Percentiles rank a stretch among this genome's conserved stretches.
These are phyloP conservation scores for Leucophenga varia DNA, from an alignment of 1,140 invertebrate species.

Conservation along the genomic window DNA sequence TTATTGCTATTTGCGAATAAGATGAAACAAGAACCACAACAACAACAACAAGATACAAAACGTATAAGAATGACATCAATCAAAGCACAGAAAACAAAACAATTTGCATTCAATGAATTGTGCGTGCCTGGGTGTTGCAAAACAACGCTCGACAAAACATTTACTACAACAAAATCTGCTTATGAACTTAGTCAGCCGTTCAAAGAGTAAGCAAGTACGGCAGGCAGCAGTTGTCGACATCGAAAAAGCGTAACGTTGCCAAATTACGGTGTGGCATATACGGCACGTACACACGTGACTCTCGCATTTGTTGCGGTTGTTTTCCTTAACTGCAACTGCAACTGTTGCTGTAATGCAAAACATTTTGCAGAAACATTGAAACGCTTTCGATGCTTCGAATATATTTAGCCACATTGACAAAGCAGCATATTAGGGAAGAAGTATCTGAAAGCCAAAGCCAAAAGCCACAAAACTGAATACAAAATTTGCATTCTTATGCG, in stretches of 20 bases:
- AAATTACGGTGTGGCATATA: constrained; percentile 45
- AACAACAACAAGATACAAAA: no score
- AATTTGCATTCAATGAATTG: no score
- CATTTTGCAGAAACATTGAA: no score
- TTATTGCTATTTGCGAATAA: no score
- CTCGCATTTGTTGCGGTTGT: constrained; percentile 6
- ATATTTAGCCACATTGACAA: no score
- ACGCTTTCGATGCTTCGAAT: no score
- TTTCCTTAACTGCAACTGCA: constrained; percentile 2
- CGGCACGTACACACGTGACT: constrained; percentile 52
- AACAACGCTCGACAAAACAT: not conserved
- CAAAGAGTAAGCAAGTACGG: constrained; percentile 1
- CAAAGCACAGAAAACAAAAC: no score
- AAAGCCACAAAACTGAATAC: not conserved
- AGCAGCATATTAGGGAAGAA: no score
- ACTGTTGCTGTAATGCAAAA: constrained; percentile 15
- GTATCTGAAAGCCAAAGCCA: no score
- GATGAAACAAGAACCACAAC: no score
- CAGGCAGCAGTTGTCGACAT: constrained; percentile 5
- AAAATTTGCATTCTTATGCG: constrained; percentile 41
- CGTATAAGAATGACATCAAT: no score
- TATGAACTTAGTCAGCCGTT: constrained; percentile 1
- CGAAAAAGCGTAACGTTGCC: constrained; percentile 14
- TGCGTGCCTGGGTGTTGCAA: no score
- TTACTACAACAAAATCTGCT: not conserved